A percentile compares a stretch with the other conserved stretches of the same genome.
These are phyloP conservation scores for Squalus acanthias DNA, from an alignment of 2,797 vertebrate species.

Conservation along the genomic window DNA sequence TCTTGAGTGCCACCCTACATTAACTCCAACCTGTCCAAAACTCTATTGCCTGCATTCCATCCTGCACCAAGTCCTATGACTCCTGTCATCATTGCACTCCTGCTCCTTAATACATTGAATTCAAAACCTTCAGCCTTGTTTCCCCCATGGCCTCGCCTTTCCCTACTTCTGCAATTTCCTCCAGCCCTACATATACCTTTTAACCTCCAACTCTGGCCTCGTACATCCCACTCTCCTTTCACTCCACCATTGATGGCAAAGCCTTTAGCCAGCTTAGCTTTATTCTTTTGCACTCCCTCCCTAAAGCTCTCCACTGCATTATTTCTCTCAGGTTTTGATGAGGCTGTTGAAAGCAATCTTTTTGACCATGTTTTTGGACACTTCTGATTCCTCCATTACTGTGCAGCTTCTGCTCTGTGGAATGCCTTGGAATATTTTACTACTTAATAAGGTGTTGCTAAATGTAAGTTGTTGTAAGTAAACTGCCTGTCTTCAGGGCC, in stretches of 20 bases:
- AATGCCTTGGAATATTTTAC: background rate
- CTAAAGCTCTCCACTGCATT: background rate
- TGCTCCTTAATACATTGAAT: conserved; percentile 4
- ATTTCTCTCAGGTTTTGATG: background rate
- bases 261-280: background rate
- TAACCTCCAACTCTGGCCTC: background rate
- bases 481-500: background rate
- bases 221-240: background rate
- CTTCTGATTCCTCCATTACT: background rate
- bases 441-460: background rate
- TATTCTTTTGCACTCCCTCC: background rate
- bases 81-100: background rate
- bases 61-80: background rate
- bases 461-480: background rate
- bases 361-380: background rate
- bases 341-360: background rate
- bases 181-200: no score
- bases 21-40: background rate
- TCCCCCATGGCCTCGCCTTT: background rate
- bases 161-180: background rate
- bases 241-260: background rate
- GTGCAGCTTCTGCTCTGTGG: background rate
- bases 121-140: background rate
- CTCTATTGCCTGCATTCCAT: background rate
- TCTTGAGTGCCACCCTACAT: background rate